Conservation (phyloP, 2,797 vertebrate species). For the Muscicapa striata region DNA sequence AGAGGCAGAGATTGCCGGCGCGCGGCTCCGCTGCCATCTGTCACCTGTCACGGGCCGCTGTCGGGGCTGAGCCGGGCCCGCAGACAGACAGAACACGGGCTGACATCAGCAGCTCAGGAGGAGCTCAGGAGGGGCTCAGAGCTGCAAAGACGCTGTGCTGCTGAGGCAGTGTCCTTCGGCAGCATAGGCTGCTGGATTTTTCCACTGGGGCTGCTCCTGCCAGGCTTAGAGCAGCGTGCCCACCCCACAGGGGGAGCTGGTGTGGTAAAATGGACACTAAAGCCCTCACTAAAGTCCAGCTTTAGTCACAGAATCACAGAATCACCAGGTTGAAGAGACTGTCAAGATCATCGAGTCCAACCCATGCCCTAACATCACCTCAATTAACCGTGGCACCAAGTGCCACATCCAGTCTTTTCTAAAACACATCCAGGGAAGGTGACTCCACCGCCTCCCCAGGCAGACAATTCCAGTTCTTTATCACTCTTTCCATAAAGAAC, state of each 20-base stretch:
- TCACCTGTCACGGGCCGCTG: constrained; percentile 64
- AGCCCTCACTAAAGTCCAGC: not conserved
- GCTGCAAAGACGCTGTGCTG: fast-evolving
- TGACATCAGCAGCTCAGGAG: constrained; percentile 26
- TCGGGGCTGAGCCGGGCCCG: not conserved
- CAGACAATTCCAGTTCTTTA: not conserved
- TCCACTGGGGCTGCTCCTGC: not conserved
- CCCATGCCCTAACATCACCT: not conserved
- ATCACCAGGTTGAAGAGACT: not conserved
- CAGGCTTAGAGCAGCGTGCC: not conserved
- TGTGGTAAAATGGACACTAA: not conserved
- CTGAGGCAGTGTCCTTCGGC: fast-evolving
- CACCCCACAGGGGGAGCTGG: fast-evolving
- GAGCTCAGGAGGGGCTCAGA: not conserved
- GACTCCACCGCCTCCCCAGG: not conserved
- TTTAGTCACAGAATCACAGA: not conserved
- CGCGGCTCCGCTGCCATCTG: constrained; percentile 64
- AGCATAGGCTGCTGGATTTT: not conserved
- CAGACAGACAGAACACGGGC: not conserved
- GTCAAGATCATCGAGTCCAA: not conserved
- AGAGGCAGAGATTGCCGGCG: constrained; percentile 49
- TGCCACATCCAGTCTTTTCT: not conserved
- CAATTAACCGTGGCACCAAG: not conserved
- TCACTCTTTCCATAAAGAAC: not conserved
- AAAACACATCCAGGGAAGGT: not conserved